phyloP scores from a whole-genome alignment of 2,888 invertebrate genomes.

The Pasiphila rectangulata region DNA sequence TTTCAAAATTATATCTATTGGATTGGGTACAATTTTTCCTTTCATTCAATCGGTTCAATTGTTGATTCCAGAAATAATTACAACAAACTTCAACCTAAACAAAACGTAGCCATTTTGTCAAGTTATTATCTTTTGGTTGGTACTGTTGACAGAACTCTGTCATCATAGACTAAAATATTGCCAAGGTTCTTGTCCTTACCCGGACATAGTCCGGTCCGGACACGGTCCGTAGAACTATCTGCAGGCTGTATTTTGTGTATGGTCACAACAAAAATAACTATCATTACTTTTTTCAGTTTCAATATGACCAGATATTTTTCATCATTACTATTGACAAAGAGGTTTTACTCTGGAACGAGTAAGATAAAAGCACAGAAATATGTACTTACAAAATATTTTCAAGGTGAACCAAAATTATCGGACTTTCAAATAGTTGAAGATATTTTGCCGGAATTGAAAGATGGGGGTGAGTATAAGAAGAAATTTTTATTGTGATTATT shows the following conservation, averaged over 20 bases:
- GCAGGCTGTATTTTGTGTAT: no score
- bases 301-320: conserved; percentile 21
- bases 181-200: no score
- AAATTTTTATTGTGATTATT: no score
- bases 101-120: conserved; percentile 32
- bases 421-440: conserved; percentile 86
- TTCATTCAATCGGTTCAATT: no score
- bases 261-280: no score
- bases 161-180: neutral
- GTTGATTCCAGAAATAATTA: no score
- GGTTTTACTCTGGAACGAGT: conserved; percentile 51
- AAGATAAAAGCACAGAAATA: conserved; percentile 82
- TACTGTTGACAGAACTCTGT: neutral
- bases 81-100: conserved; percentile 25
- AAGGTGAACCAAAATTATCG: conserved; percentile 83
- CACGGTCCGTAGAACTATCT: no score
- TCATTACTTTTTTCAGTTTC: conserved; percentile 10
- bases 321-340: conserved; percentile 33
- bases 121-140: conserved; percentile 13
- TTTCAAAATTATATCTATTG: no score
- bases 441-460: conserved; percentile 82
- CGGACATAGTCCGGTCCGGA: no score
- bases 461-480: conserved; percentile 85
- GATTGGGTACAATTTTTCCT: no score
- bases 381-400: conserved; percentile 83